These are phyloP conservation scores for Kryptopterus vitreolus DNA, from an alignment of 2,797 vertebrate genomes.

Conservation along the genomic window DNA sequence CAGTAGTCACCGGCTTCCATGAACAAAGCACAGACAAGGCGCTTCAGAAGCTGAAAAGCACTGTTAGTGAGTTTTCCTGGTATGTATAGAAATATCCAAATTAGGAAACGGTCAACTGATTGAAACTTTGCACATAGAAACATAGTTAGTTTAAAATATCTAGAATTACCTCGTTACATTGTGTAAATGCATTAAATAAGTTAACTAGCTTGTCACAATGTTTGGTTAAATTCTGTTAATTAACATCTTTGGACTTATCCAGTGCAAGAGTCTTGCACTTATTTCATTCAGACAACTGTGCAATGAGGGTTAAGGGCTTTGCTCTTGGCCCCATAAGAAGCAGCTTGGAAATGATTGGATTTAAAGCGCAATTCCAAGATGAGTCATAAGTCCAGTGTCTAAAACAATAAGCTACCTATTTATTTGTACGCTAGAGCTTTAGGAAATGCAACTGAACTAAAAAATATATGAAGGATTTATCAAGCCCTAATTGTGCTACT, in stretches of 20 bases:
- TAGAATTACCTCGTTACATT: too few relatives aligned
- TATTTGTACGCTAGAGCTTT: background rate
- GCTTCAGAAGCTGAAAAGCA: background rate
- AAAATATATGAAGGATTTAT: background rate
- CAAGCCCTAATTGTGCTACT: background rate
- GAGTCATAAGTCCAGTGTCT: background rate
- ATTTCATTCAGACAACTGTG: background rate
- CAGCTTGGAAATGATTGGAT: background rate
- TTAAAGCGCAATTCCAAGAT: too few relatives aligned
- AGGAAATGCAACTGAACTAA: too few relatives aligned
- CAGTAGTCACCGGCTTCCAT: background rate
- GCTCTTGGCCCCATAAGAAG: background rate
- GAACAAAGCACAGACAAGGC: background rate
- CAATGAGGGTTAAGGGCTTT: background rate
- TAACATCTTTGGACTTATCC: background rate
- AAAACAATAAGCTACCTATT: too few relatives aligned
- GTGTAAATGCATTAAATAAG: background rate
- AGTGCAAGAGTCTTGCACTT: background rate
- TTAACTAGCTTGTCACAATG: background rate
- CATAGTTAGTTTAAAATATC: too few relatives aligned
- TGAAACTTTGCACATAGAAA: too few relatives aligned
- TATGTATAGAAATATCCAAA: background rate
- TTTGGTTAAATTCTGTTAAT: background rate
- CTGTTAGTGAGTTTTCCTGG: background rate
- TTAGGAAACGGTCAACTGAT: too few relatives aligned